Base-by-base conservation (phyloP, 2,113 vertebrate species). In the Chlorocebus sabaeus region DNA sequence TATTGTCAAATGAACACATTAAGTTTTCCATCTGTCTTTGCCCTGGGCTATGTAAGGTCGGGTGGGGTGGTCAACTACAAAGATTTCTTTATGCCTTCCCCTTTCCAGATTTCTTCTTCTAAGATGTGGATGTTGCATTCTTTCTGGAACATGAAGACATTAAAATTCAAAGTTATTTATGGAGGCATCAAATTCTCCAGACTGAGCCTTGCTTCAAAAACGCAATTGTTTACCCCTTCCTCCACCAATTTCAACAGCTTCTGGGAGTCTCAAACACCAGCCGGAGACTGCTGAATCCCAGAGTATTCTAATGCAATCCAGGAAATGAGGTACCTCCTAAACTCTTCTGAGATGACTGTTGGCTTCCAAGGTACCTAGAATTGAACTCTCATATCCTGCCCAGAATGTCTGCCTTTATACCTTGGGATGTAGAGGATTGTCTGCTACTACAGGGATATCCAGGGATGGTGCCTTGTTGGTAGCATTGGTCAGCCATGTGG, bases 21-120 rank as follows among this genome's bases (percentile, higher is more conserved):
- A 92, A 93, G 85, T 92, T 97, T 97, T 87, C 50, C 73, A 96
- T 83, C 81, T 91, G 78, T 59, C 30, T 96, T 18, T 89, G 70
- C 90, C 73, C 22, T 95, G 45, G 78, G 81, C 40, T 91, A 57
- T 73, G 12, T 59, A 67, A 27, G 50, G 45, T 94, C 30, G 1
- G n/a, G 48, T 70, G 35, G 48, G 16, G 18, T 90, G 20, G 32
- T 22, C 11, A 92, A 40, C 40, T 95, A 30, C 23, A 96, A 96
- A 93, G 14, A 78, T 23, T 61, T 25, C 22, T 89, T 82, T 48
- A 43, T 82, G 52, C 12, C 76, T 92, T 93, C 6, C 18, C 45
- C 23, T 89, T 86, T 75, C 92, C 40, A 90, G 27, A 92, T 75
- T 91, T 95, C 22, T 85, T 80, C 76, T 95, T 93, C 75, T 93